phyloP scores from a whole-genome alignment of 2,797 vertebrate species.

The Harpia harpyja region DNA sequence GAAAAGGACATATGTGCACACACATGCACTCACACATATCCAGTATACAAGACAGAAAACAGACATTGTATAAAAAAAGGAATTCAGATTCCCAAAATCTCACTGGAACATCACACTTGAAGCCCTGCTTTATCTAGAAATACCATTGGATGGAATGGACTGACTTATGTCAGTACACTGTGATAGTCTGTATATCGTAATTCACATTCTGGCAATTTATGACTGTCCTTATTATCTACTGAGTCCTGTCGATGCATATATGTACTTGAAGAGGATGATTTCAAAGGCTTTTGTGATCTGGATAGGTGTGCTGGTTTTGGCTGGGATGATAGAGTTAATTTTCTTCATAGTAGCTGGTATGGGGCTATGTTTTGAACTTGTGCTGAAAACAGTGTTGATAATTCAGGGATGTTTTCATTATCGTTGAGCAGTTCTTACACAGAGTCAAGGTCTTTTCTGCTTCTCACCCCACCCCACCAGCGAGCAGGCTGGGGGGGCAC shows the following conservation, averaged over 20 bases:
- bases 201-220: not conserved
- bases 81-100: not conserved
- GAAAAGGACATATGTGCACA: not conserved
- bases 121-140: not conserved
- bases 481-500: too few species aligned
- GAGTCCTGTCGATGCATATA: not conserved
- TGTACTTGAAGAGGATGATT: not conserved
- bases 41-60: not conserved
- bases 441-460: too few species aligned
- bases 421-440: too few species aligned
- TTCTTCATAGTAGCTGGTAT: too few species aligned
- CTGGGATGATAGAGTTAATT: too few species aligned
- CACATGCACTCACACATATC: not conserved
- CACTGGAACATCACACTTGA: not conserved
- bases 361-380: too few species aligned
- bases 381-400: too few species aligned
- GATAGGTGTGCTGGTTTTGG: too few species aligned
- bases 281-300: not conserved
- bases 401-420: too few species aligned
- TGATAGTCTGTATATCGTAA: not conserved
- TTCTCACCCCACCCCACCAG: too few species aligned
- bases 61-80: accelerated
- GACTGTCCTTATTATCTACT: not conserved
- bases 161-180: not conserved
- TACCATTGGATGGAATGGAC: not conserved